These are phyloP conservation scores for Nephrotoma appendiculata DNA, from an alignment of 2,888 invertebrate species.

Conservation along the genomic window DNA sequence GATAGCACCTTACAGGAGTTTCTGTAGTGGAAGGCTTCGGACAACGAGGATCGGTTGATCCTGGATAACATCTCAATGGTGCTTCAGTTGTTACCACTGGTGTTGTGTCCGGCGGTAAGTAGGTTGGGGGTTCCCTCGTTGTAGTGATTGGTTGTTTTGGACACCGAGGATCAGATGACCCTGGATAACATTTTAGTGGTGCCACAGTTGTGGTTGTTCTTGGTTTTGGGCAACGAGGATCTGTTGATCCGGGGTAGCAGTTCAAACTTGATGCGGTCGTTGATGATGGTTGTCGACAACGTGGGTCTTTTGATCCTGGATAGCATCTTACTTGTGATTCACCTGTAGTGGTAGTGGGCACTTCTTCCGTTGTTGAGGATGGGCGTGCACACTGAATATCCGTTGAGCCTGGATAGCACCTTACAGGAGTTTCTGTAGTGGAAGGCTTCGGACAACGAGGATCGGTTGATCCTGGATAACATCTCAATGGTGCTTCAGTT, in stretches of 20 bases:
- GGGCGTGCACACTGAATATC: conserved; percentile 23
- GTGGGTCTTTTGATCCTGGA: conserved; percentile 21
- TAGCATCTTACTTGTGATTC: conserved; percentile 17
- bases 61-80: conserved; percentile 19
- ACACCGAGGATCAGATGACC: conserved; percentile 25
- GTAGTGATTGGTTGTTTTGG: conserved; percentile 18
- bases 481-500: conserved; percentile 9
- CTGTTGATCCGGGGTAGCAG: conserved; percentile 29
- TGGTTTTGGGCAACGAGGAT: conserved; percentile 22
- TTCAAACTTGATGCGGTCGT: conserved; percentile 23
- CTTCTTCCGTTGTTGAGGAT: conserved; percentile 9
- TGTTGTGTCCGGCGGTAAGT: conserved; percentile 3
- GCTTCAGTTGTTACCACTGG: neutral
- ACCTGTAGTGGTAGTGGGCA: conserved; percentile 5
- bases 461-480: conserved; percentile 22
- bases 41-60: conserved; percentile 22
- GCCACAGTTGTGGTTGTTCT: neutral
- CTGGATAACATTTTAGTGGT: conserved; percentile 18
- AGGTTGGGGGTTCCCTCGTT: conserved; percentile 17
- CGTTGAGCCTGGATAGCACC: conserved; percentile 19
- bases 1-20: conserved; percentile 15
- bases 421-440: conserved; percentile 7
- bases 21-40: conserved; percentile 18
- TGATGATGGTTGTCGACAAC: conserved; percentile 21
- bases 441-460: conserved; percentile 23